A percentile compares a stretch with the other conserved stretches of the same genome.
phyloP scores from a whole-genome alignment of 1,140 invertebrate genomes.

The Halictus rubicundus region DNA sequence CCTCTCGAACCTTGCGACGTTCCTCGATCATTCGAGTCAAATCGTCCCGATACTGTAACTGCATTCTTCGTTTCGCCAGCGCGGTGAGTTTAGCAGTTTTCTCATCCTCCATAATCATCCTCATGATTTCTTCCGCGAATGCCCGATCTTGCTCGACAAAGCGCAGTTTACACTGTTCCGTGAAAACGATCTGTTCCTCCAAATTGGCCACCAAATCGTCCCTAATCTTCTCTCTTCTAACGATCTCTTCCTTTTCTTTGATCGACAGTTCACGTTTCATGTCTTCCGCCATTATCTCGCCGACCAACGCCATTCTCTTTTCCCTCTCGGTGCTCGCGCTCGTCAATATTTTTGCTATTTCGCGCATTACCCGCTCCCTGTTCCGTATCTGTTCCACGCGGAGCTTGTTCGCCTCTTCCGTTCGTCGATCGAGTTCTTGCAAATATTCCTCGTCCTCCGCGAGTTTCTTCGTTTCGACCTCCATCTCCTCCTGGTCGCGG shows the following conservation, averaged over 20 bases:
- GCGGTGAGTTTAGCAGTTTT: constrained; percentile 55
- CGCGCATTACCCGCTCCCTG: constrained; percentile 51
- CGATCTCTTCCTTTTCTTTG: constrained; percentile 39
- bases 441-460: constrained; percentile 48
- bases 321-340: constrained; percentile 38
- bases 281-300: constrained; percentile 68
- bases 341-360: constrained; percentile 54
- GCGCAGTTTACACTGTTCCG: constrained; percentile 58
- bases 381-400: constrained; percentile 29
- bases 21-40: constrained; percentile 65
- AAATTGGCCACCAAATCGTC: constrained; percentile 53
- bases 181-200: constrained; percentile 64
- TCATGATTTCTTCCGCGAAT: constrained; percentile 67
- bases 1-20: constrained; percentile 56
- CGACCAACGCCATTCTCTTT: constrained; percentile 55
- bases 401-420: background rate
- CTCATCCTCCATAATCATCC: constrained; percentile 65
- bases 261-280: constrained; percentile 50
- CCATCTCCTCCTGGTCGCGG: constrained; percentile 29
- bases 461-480: constrained; percentile 34
- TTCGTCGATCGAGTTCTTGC: constrained; percentile 50
- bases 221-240: constrained; percentile 40
- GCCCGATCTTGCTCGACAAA: constrained; percentile 58
- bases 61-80: constrained; percentile 60
- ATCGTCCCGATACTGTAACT: constrained; percentile 63